These are phyloP conservation scores for Gnatocerus cornutus DNA, from an alignment of 2,888 invertebrate genomes.

Conservation along the genomic window DNA sequence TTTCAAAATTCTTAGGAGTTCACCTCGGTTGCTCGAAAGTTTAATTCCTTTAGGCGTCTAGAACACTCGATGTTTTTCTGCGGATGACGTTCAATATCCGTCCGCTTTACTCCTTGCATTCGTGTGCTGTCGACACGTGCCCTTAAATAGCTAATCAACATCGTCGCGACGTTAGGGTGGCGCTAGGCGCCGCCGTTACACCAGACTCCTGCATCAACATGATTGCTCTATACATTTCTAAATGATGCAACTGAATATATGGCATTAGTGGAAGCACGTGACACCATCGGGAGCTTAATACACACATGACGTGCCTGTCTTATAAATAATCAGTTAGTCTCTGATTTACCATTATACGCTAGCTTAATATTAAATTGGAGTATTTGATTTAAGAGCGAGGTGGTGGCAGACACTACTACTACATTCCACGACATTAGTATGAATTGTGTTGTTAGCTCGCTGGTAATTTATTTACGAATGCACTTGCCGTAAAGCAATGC, in stretches of 20 bases:
- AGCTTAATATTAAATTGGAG: conserved; percentile 1
- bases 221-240: conserved; percentile 49
- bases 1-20: too few relatives aligned
- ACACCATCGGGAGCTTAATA: conserved; percentile 17
- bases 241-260: conserved; percentile 48
- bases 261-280: conserved; percentile 39
- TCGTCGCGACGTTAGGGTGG: conserved; percentile 37
- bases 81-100: conserved; percentile 35
- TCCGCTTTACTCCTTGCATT: background rate
- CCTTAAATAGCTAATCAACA: conserved; percentile 48
- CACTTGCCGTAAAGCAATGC: background rate
- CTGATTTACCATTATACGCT: conserved; percentile 17
- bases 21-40: too few relatives aligned
- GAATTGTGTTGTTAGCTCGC: background rate
- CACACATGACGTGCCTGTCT: conserved; percentile 29
- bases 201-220: conserved; percentile 43
- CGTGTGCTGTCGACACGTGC: conserved; percentile 45
- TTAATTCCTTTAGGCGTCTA: too few relatives aligned
- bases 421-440: background rate
- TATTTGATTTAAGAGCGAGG: conserved; percentile 8
- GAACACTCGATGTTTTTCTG: conserved; percentile 1
- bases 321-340: conserved; percentile 39
- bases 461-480: background rate
- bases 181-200: conserved; percentile 35
- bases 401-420: background rate